These are phyloP conservation scores for Adrianichthys oophorus DNA, from an alignment of 2,797 vertebrate species.

Conservation along the genomic window DNA sequence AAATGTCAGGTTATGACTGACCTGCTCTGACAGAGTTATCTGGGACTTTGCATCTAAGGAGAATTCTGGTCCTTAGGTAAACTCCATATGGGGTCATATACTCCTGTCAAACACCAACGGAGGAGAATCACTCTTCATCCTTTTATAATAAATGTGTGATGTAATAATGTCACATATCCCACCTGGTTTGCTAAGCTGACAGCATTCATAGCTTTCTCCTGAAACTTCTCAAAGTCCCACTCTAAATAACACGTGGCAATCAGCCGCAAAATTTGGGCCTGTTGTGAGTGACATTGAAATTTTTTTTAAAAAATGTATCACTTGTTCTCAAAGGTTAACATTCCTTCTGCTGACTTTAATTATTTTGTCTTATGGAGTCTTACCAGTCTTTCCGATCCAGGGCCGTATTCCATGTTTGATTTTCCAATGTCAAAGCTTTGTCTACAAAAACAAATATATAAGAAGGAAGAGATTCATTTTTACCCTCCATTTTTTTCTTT, in stretches of 20 bases:
- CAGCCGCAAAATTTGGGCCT: conserved; percentile 88
- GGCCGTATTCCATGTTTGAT: conserved; percentile 74
- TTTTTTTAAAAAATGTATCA: background rate
- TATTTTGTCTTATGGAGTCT: conserved; percentile 26
- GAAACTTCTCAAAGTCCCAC: conserved; percentile 80
- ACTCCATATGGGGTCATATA: conserved; percentile 79
- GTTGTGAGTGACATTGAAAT: conserved; percentile 21
- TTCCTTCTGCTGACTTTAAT: background rate
- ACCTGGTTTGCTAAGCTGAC: conserved; percentile 90
- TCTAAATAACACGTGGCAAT: conserved; percentile 87
- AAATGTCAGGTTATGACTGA: conserved; percentile 57
- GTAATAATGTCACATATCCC: conserved; percentile 7
- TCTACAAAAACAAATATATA: conserved; percentile 45
- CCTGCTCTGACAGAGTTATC: conserved; percentile 83
- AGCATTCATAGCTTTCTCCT: conserved; percentile 83
- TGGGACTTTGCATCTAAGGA: conserved; percentile 76
- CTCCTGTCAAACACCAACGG: conserved; percentile 76
- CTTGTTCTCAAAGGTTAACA: background rate
- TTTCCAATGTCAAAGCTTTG: conserved; percentile 91
- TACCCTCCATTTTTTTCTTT: conserved; percentile 1
- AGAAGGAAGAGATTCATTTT: conserved; percentile 27
- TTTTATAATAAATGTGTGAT: conserved; percentile 2
- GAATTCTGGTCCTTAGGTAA: conserved; percentile 88
- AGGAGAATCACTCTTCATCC: conserved; percentile 1
- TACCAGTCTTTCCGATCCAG: conserved; percentile 83